Evolutionary conservation across 2,888 invertebrate species (phyloP).

Genomic region (Hypomecis atomaria): DNA sequence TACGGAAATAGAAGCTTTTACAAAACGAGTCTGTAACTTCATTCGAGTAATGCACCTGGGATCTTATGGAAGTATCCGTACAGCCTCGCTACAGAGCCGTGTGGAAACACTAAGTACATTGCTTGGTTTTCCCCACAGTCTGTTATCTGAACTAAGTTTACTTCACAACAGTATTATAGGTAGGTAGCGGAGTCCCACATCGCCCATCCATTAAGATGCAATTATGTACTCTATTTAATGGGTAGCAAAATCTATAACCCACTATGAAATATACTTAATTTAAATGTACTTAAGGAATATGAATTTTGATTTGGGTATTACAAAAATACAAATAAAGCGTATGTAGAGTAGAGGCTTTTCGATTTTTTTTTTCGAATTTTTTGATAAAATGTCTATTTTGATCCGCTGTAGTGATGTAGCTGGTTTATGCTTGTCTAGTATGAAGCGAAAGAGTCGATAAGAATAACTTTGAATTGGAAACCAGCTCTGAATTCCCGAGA

Average conservation of each 20-base stretch:
- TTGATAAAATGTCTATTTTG: too few relatives aligned
- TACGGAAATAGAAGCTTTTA: not conserved
- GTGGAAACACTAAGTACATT: constrained; percentile 9
- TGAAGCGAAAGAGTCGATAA: too few relatives aligned
- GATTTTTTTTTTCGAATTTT: too few relatives aligned
- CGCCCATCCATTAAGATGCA: constrained; percentile 35
- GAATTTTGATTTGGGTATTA: too few relatives aligned
- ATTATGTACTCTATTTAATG: constrained; percentile 37
- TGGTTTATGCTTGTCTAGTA: too few relatives aligned
- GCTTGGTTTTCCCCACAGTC: constrained; percentile 9
- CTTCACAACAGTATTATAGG: not conserved
- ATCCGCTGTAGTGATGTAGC: too few relatives aligned
- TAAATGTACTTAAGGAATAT: too few relatives aligned
- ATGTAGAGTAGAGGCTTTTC: too few relatives aligned
- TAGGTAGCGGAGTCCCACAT: not conserved
- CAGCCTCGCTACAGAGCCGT: not conserved
- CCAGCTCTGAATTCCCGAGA: too few relatives aligned
- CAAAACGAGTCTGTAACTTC: constrained; percentile 10
- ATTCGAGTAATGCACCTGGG: constrained; percentile 18
- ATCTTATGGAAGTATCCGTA: constrained; percentile 1
- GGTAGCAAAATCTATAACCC: not conserved
- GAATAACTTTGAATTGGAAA: too few relatives aligned
- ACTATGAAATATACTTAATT: not conserved
- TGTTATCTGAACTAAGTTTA: constrained; percentile 19
- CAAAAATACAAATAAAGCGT: too few relatives aligned